Conservation (phyloP, 2,888 invertebrate species). For the Netelia inedita region DNA sequence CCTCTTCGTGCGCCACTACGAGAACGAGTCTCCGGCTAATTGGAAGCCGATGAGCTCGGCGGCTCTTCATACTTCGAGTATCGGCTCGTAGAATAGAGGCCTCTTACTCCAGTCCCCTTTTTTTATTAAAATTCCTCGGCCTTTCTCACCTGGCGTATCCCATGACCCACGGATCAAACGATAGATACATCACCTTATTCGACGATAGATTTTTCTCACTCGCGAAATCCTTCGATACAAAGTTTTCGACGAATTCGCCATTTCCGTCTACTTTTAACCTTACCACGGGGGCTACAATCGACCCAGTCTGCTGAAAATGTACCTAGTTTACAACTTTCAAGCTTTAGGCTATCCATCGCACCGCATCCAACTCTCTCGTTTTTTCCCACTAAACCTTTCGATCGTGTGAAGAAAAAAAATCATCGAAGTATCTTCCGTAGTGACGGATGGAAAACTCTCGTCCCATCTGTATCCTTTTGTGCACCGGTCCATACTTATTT, state of each 20-base stretch:
- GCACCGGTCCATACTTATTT: neutral
- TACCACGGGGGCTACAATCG: conserved; percentile 26
- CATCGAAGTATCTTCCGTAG: conserved; percentile 31
- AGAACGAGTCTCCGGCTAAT: conserved; percentile 47
- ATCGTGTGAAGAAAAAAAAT: conserved; percentile 14
- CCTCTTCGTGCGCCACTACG: conserved; percentile 7
- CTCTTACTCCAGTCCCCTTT: neutral
- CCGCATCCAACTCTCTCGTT: conserved; percentile 17
- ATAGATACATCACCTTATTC: conserved; percentile 13
- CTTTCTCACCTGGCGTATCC: conserved; percentile 31
- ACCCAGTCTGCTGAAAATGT: conserved; percentile 37
- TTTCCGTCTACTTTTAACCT: conserved; percentile 6
- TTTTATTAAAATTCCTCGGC: conserved; percentile 11
- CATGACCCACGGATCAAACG: neutral
- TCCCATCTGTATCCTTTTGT: neutral
- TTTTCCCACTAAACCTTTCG: neutral
- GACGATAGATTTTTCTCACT: conserved; percentile 17
- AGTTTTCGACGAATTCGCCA: conserved; percentile 29
- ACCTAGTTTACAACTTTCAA: conserved; percentile 60
- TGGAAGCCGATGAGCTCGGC: conserved; percentile 47
- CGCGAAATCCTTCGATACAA: neutral
- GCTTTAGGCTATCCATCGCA: conserved; percentile 29
- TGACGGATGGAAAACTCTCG: conserved; percentile 20
- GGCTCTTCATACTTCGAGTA: conserved; percentile 43
- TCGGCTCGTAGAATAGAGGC: conserved; percentile 24